Conservation (phyloP, 2,888 invertebrate genomes). For the Nasonia oneida region DNA sequence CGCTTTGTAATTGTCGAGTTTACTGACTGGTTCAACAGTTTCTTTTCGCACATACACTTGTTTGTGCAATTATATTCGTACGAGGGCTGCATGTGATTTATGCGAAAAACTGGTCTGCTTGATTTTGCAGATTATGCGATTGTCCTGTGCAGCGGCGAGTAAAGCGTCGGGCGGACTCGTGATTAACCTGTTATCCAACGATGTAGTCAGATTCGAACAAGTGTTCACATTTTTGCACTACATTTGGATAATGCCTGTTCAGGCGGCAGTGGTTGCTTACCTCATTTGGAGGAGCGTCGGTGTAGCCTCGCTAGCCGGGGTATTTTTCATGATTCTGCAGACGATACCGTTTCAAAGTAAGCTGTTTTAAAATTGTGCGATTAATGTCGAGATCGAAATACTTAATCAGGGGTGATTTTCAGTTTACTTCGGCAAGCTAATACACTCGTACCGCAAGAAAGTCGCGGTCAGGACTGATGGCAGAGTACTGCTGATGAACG, state of each 20-base stretch:
- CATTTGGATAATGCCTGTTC: slow-evolving; percentile 90
- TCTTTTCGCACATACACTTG: neutral
- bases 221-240: slow-evolving; percentile 86
- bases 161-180: slow-evolving; percentile 84
- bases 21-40: neutral
- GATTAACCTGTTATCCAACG: slow-evolving; percentile 91
- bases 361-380: neutral
- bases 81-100: too few relatives aligned
- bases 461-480: slow-evolving; percentile 83
- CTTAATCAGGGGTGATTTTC: slow-evolving; percentile 36
- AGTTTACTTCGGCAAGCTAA: slow-evolving; percentile 80
- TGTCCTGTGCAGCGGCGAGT: slow-evolving; percentile 74
- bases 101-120: neutral
- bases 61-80: too few relatives aligned
- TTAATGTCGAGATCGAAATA: neutral
- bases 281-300: slow-evolving; percentile 82
- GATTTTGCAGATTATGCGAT: slow-evolving; percentile 77
- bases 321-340: slow-evolving; percentile 81
- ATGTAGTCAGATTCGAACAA: slow-evolving; percentile 90
- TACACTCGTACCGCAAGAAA: slow-evolving; percentile 79
- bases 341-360: slow-evolving; percentile 81
- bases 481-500: slow-evolving; percentile 90
- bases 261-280: slow-evolving; percentile 83
- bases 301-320: slow-evolving; percentile 83
- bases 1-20: neutral